Base-by-base conservation (phyloP, 2,797 vertebrate genomes). In the Periophthalmus magnuspinnatus region DNA sequence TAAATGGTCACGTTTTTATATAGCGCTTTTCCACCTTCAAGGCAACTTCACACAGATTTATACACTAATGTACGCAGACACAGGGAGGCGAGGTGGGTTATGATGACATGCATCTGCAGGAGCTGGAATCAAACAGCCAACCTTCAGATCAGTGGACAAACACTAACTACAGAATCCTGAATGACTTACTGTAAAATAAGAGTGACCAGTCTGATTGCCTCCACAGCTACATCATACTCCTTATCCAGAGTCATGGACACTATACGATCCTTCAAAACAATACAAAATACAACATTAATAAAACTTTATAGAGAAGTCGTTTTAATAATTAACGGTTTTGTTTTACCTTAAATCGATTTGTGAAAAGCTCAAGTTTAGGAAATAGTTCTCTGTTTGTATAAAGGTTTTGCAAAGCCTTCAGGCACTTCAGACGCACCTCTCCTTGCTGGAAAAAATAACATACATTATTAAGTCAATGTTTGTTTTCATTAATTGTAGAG, bases 221-320 rank as follows among this genome's bases (percentile, higher is more conserved):
- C 98, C 79, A 99, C 98, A 2, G 97, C 98, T 0, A 99, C 98
- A 17, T 99, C 98, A 0, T 99, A 99, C 85, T 99, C 98, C 87
- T 98, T 99, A 90, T 99, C 98, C 85, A 99, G 93, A 6, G 98
- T 99, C 98, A 99, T 99, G 45, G 97, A 99, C 75, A 99, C 98
- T 55, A 99, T 98, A 62, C 97, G 97, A 82, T 99, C 97, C 97
- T 99, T 64, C 70, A 74, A 77, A 81, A 56, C 2, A 74, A 10
- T 19, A 24, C 11, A 69, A 32, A 34, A 45, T 45, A 14, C 14
- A 45, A 45, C 14, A 14, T 45, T 3, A 14, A 45, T 5, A 45
- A 45, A 45, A 45, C 3, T 4, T 4, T 45, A 4, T 14, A 45
- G 3, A 45, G 41, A 45, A 45, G 41, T 45, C 45, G 41, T 45